Evolutionary conservation across 1,140 invertebrate species (phyloP), one percentile per base, ranked within the genome.

Genomic region (Leptonema lineaticorne): DNA sequence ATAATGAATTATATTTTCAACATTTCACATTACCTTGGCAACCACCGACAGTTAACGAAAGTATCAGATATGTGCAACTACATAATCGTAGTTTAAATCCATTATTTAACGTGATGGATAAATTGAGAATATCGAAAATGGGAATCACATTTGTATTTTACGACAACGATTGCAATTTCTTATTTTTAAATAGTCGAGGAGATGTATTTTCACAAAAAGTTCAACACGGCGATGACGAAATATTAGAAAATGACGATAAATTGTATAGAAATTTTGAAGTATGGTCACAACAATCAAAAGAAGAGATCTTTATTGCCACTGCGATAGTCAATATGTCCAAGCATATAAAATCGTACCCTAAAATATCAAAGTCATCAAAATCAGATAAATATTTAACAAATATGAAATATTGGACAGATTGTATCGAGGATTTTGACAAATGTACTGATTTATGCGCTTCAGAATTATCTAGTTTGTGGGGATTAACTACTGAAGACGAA

Each of bases 391-490:
- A 65, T 30, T 30, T 56, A 14, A 6, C 22, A 62, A 16, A 5
- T 20, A 50, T 14, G 27, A 50, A 62, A 27, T 27, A 33, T 7
- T 73, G 71, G 71, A 69, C 50, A 24, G 56, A 58, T 33, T 29
- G 30, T 9, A 29, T 73, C 8, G 60, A 59, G 28, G 8, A 33
- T 16, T 41, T 73, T 18, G 50, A 29, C 22, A 41, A 68, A 26
- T 73, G 65, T 62, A 50, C 20, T 0, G 71, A 73, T 62, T 33
- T 68, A 37, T 73, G 64, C 29, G 65, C 68, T 26, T 59, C 68
- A 48, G 71, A 73, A 46, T 30, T 73, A 4, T 30, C 69, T 18
- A 60, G 64, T 41, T 53, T 68, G 16, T 73, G 71, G 71, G 68
- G 67, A n/a, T 20, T 68, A 2, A 50, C 62, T 60, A 20, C 9